Conservation (phyloP, 2,888 invertebrate species). For the Drosophila koepferae region DNA sequence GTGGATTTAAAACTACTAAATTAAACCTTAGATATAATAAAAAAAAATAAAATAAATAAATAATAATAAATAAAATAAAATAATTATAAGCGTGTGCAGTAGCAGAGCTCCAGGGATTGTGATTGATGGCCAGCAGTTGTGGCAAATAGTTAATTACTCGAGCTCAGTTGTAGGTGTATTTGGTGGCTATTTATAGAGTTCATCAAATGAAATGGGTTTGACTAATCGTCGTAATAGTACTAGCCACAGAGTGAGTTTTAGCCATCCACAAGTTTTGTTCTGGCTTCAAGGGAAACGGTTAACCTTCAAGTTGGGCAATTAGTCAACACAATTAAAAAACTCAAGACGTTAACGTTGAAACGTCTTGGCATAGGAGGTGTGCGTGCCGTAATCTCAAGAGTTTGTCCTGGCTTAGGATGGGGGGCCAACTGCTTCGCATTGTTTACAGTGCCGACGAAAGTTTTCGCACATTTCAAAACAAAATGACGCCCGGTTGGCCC, state of each 20-base stretch:
- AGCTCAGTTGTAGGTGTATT: slow-evolving; percentile 13
- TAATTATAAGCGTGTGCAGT: slow-evolving; percentile 26
- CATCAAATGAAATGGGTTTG: slow-evolving; percentile 24
- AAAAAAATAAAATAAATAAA: neutral
- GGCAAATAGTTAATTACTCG: slow-evolving; percentile 58
- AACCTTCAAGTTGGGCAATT: slow-evolving; percentile 69
- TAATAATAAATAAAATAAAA: neutral
- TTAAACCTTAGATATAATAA: too few relatives aligned
- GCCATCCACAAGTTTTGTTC: neutral
- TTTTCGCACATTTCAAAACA: slow-evolving; percentile 61
- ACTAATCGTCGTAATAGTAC: slow-evolving; percentile 8
- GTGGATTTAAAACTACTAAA: neutral
- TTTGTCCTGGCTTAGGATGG: slow-evolving; percentile 48
- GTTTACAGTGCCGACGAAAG: slow-evolving; percentile 53
- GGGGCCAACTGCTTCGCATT: slow-evolving; percentile 71
- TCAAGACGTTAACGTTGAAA: neutral
- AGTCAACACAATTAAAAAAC: slow-evolving; percentile 50
- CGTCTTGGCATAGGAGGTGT: slow-evolving; percentile 25
- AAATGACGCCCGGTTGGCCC: slow-evolving; percentile 67
- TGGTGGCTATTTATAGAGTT: slow-evolving; percentile 42
- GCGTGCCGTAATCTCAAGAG: slow-evolving; percentile 64
- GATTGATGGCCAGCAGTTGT: slow-evolving; percentile 63
- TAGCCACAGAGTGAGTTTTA: neutral
- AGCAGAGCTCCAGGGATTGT: slow-evolving; percentile 13
- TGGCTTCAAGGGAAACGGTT: slow-evolving; percentile 38